Conservation (phyloP, 2,113 vertebrate genomes). For the Talpa occidentalis region DNA sequence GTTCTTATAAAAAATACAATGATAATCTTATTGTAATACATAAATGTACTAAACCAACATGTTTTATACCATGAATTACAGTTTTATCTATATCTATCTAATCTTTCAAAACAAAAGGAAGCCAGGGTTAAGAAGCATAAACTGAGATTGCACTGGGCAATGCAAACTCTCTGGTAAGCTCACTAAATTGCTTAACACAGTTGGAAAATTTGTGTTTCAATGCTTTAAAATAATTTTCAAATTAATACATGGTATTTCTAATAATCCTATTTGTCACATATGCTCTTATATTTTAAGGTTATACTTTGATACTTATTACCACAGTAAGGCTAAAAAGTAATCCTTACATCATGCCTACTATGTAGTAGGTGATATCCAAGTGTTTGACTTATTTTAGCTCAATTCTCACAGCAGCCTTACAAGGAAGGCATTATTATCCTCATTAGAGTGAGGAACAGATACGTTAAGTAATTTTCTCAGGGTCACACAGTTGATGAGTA, state of each 20-base stretch:
- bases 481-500: neutral
- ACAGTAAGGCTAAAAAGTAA: neutral
- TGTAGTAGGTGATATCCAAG: neutral
- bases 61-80: neutral
- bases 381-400: neutral
- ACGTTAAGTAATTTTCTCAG: neutral
- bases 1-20: neutral
- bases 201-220: neutral
- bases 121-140: neutral
- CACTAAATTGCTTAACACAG: neutral
- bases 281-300: neutral
- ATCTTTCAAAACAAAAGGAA: neutral
- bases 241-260: neutral
- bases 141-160: neutral
- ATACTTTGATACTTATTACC: neutral
- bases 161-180: neutral
- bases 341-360: neutral
- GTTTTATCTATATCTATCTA: neutral
- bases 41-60: neutral
- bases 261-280: neutral
- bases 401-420: neutral
- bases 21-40: neutral
- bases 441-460: neutral
- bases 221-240: neutral
- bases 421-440: neutral